These are phyloP conservation scores for Porites rus DNA, from an alignment of 92 coral and sea anemone genomes.

Conservation along the genomic window DNA sequence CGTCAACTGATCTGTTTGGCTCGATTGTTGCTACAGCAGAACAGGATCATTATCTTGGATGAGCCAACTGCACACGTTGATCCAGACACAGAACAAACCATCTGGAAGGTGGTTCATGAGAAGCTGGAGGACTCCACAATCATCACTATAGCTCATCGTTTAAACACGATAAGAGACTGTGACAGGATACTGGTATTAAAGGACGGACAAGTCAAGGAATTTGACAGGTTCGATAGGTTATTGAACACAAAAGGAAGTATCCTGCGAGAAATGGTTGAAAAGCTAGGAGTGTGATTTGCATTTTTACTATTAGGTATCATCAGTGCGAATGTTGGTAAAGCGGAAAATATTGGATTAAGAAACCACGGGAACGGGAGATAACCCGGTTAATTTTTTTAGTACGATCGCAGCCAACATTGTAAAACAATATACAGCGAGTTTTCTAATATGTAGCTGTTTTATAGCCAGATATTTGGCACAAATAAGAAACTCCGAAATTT, in stretches of 20 bases:
- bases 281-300: background rate
- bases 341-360: background rate
- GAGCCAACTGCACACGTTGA: constrained; percentile 88
- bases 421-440: too few relatives aligned
- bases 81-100: constrained; percentile 68
- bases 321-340: background rate
- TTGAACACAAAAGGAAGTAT: background rate
- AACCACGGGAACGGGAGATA: too few relatives aligned
- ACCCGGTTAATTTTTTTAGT: too few relatives aligned
- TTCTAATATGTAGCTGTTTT: too few relatives aligned
- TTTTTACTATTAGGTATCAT: background rate
- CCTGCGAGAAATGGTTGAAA: background rate
- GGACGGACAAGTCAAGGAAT: background rate
- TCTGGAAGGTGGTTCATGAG: constrained; percentile 28
- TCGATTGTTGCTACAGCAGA: constrained; percentile 72
- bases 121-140: constrained; percentile 23
- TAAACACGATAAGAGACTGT: constrained; percentile 20
- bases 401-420: too few relatives aligned
- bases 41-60: constrained; percentile 77
- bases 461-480: too few relatives aligned
- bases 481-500: too few relatives aligned
- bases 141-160: constrained; percentile 35
- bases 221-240: background rate
- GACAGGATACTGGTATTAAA: constrained; percentile 20
- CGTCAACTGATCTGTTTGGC: constrained; percentile 79